Evolutionary conservation across 2,888 invertebrate genomes (phyloP).

Genomic region (Drosophila fulvimacula): DNA sequence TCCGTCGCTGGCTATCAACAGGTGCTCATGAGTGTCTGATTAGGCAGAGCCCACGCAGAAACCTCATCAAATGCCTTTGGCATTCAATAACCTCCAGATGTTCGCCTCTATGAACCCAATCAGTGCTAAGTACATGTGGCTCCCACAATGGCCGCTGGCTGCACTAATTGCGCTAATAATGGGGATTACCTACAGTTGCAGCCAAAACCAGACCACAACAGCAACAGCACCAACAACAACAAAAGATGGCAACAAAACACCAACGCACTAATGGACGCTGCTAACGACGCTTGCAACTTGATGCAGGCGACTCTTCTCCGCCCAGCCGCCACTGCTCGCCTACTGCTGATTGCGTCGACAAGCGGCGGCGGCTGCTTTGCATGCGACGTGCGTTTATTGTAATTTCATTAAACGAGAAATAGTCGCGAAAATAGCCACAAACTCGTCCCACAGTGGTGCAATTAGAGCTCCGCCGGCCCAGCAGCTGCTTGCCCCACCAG

Average conservation of each 20-base stretch:
- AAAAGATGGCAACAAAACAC: constrained; percentile 48
- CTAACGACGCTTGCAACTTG: constrained; percentile 57
- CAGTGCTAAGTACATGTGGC: constrained; percentile 72
- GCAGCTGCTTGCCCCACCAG: constrained; percentile 8
- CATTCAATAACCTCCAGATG: constrained; percentile 44
- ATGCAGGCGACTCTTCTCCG: neutral
- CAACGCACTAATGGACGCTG: constrained; percentile 74
- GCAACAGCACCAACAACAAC: too few species aligned
- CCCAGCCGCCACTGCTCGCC: neutral
- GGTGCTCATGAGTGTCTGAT: constrained; percentile 47
- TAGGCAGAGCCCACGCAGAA: constrained; percentile 58
- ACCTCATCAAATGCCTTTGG: constrained; percentile 44
- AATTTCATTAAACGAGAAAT: constrained; percentile 80
- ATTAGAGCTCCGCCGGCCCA: constrained; percentile 59
- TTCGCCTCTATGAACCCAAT: constrained; percentile 57
- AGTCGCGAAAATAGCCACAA: constrained; percentile 61
- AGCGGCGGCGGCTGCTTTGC: constrained; percentile 42
- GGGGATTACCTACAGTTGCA: constrained; percentile 65
- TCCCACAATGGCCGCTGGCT: constrained; percentile 59
- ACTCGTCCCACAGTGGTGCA: constrained; percentile 57
- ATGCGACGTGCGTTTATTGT: constrained; percentile 73
- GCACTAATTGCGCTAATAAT: constrained; percentile 79
- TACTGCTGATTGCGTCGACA: constrained; percentile 53
- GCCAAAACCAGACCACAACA: constrained; percentile 17
- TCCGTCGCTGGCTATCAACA: constrained; percentile 19